phyloP scores from a whole-genome alignment of 2,888 invertebrate species.

The Ectemnius lituratus region DNA sequence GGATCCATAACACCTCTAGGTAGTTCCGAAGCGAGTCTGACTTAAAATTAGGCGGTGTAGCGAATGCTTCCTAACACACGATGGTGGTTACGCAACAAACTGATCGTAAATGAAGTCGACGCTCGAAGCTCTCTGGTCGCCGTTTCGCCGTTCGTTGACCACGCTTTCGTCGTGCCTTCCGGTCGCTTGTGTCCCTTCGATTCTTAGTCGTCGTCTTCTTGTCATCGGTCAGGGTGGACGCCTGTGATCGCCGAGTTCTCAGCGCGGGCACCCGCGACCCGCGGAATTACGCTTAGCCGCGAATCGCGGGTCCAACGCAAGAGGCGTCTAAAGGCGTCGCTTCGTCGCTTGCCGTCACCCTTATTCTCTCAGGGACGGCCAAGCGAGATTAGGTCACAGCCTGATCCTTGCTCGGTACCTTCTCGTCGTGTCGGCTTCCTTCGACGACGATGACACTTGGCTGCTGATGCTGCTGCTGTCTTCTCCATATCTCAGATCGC shows the following conservation, averaged over 20 bases:
- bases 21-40: conserved; percentile 28
- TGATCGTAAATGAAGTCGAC: conserved; percentile 55
- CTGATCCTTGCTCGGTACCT: conserved; percentile 59
- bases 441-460: conserved; percentile 37
- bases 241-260: conserved; percentile 7
- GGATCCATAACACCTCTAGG: conserved; percentile 23
- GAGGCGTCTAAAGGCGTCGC: conserved; percentile 36
- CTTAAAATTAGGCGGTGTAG: conserved; percentile 61
- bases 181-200: conserved; percentile 34
- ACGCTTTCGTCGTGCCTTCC: conserved; percentile 54
- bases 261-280: conserved; percentile 2
- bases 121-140: conserved; percentile 49
- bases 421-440: conserved; percentile 27
- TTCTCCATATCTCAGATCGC: conserved; percentile 18
- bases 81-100: conserved; percentile 54
- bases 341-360: conserved; percentile 19
- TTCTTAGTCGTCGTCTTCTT: conserved; percentile 30
- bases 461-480: conserved; percentile 11
- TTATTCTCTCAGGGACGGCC: conserved; percentile 27
- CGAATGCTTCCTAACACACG: conserved; percentile 43
- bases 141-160: conserved; percentile 56
- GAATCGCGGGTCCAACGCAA: background rate
- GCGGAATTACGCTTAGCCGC: background rate
- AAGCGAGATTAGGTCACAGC: conserved; percentile 60
- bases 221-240: conserved; percentile 27